Evolutionary conservation across 2,888 invertebrate genomes (phyloP), one percentile per base, ranked within the genome.

Genomic region (Penaeus monodon): DNA sequence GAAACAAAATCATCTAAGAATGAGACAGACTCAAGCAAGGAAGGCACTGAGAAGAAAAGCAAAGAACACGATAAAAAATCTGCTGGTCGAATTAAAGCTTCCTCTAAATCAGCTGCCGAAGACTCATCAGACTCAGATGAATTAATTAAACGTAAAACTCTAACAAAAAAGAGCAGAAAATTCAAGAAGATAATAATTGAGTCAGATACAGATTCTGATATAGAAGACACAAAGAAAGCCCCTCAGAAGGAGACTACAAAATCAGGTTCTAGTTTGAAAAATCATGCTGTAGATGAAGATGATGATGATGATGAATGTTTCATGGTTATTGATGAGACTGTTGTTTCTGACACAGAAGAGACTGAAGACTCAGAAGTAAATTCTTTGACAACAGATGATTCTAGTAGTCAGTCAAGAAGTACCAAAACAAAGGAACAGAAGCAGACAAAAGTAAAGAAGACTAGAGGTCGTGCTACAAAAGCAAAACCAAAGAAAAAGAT

Each of bases 141-240:
- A 57, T 57, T 57, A 57, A 57, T 57, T 57, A 57, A 57, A 12
- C 57, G 57, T 57, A 57, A 57, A 17, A n/a, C 77, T 49, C 20
- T 38, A 44, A 57, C n/a, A 17, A 77, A 63, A 44, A 88, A 88
- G 78, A 81, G 63, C 29, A 84, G 88, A 38, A 86, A 86, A 6
- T 87, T 86, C 57, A 82, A 84, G 78, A 89, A 88, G 76, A 85
- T 88, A 33, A 82, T 89, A 24, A 89, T 84, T 70, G 64, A 65
- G 6, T 84, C 84, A 22, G 88, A 89, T 68, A 84, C 88, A 33
- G 88, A 89, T 68, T 88, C 88, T 29, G 88, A 88, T 8, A 85
- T 86, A 44, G 88, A 86, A n/a, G 66, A 49, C 7, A 85, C 86
- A 49, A 73, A 87, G 20, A 74, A 57, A 57, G 17, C 17, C 14